phyloP scores from a whole-genome alignment of 1,140 invertebrate genomes.

The Ips nitidus region DNA sequence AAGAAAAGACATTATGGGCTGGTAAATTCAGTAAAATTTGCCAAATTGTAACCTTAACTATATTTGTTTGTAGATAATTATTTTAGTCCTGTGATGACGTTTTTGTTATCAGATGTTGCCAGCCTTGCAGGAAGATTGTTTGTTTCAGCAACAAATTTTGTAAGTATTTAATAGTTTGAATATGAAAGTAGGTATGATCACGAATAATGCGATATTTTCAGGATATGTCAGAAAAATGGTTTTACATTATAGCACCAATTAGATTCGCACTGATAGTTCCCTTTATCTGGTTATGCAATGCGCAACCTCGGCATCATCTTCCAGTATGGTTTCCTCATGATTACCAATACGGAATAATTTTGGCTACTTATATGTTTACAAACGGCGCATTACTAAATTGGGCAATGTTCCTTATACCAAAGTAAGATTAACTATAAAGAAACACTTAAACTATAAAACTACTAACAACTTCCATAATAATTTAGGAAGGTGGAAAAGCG shows the following conservation, averaged over 20 bases:
- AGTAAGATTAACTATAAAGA: constrained; percentile 57
- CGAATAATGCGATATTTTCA: not conserved
- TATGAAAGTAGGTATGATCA: not conserved
- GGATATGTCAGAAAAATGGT: constrained; percentile 37
- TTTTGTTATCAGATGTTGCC: constrained; percentile 81
- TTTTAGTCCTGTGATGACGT: constrained; percentile 87
- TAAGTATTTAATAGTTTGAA: not conserved
- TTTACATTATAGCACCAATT: constrained; percentile 47
- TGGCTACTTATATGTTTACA: constrained; percentile 73
- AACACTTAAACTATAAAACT: not conserved
- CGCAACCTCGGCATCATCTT: constrained; percentile 71
- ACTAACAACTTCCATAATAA: not conserved
- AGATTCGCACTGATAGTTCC: constrained; percentile 73
- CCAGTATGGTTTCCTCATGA: constrained; percentile 79
- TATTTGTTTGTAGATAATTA: constrained; percentile 65
- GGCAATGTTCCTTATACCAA: constrained; percentile 78
- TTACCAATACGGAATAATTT: constrained; percentile 77
- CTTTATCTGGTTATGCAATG: constrained; percentile 83
- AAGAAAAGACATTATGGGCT: not conserved
- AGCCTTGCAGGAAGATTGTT: constrained; percentile 70
- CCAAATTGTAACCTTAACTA: not conserved
- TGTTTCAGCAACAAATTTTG: not conserved
- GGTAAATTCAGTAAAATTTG: constrained; percentile 1
- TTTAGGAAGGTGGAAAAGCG: constrained; percentile 69
- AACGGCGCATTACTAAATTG: constrained; percentile 90